A percentile compares a stretch with the other conserved stretches of the same genome.
phyloP scores from a whole-genome alignment of 2,797 vertebrate genomes.

The Merluccius polli region DNA sequence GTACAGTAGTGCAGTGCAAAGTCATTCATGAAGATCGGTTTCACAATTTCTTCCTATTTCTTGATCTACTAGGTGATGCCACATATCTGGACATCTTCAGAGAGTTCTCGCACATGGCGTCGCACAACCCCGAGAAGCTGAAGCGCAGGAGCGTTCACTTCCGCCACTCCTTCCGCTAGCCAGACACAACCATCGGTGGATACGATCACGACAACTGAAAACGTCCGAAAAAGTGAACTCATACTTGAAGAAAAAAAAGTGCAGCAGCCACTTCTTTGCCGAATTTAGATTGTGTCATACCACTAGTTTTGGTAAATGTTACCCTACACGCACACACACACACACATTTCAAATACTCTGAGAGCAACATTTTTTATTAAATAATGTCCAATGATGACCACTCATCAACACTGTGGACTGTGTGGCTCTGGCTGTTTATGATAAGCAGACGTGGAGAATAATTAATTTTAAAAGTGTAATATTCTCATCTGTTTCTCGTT shows the following conservation, averaged over 20 bases:
- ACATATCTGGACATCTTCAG: slow-evolving; percentile 88
- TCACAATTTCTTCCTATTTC: not conserved
- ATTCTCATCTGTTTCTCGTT: not conserved
- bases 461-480: not conserved
- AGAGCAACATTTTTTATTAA: not conserved
- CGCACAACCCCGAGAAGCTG: slow-evolving; percentile 87
- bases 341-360: not conserved
- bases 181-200: not conserved
- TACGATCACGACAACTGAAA: slow-evolving; percentile 18
- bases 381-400: not conserved
- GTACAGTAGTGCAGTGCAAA: not conserved
- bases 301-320: not conserved
- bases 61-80: slow-evolving; percentile 75
- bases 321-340: not conserved
- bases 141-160: slow-evolving; percentile 81
- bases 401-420: not conserved
- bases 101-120: slow-evolving; percentile 90
- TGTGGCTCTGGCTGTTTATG: not conserved
- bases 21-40: not conserved
- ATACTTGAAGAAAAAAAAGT: not conserved
- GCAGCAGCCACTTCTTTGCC: not conserved
- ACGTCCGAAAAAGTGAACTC: slow-evolving; percentile 7
- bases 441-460: not conserved
- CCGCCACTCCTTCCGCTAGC: slow-evolving; percentile 78
- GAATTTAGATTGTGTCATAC: not conserved